Evolutionary conservation across 2,797 vertebrate species (phyloP), one percentile per base, ranked within the genome.

Genomic region (Chelon auratus): DNA sequence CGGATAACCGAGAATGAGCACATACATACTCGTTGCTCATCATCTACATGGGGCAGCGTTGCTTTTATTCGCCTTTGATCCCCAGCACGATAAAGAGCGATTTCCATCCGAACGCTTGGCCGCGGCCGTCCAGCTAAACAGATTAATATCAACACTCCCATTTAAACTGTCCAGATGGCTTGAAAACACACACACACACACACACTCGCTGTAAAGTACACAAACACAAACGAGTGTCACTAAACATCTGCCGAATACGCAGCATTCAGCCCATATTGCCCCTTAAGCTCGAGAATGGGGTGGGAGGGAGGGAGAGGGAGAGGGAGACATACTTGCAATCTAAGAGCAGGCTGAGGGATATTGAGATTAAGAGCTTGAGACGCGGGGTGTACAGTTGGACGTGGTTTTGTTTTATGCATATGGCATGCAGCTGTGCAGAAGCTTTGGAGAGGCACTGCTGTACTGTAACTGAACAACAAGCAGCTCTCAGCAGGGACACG

Each of bases 121-220:
- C 87, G 84, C 87, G 78, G 80, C 88, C 80, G 82, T 91, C 87
- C 88, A 89, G 87, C 91, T 94, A 93, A 94, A 94, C 90, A 94
- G 92, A 94, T 95, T 94, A 94, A 93, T 93, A 93, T 94, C 92
- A 94, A 93, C 93, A 92, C 93, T 92, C 88, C 79, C 85, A 76
- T 92, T 85, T 90, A 91, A 91, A 92, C 89, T 71, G 89, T 91
- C 91, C 93, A 95, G 93, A 94, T 94, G 94, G 92, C 90, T 85
- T 51, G 52, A 88, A 86, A 87, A 87, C 82, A 86, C 76, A 80
- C n/a, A n/a, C n/a, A n/a, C n/a, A n/a, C n/a, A 55, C 63, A 58
- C 75, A 78, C 80, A 69, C 68, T 48, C 64, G 63, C 66, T 75
- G 4, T 56, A 69, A 86, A 85, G 72, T 62, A 83, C 75, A 83